These are phyloP conservation scores for Drosophila neoperkinsi DNA, from an alignment of 2,888 invertebrate genomes.

Conservation along the genomic window DNA sequence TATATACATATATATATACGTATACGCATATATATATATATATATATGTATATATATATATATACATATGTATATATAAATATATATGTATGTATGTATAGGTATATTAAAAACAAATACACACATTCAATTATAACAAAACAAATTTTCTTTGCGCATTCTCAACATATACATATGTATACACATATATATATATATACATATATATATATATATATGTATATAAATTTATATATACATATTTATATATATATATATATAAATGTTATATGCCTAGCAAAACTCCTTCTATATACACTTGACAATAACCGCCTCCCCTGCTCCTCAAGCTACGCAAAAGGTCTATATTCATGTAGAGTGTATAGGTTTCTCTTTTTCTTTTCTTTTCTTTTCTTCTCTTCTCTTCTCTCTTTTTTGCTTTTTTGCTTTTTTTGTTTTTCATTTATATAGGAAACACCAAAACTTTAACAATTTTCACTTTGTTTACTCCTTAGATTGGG, in stretches of 20 bases:
- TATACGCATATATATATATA: constrained; percentile 29
- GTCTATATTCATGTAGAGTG: constrained; percentile 26
- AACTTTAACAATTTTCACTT: constrained; percentile 55
- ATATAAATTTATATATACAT: constrained; percentile 38
- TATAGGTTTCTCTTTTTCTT: constrained; percentile 10
- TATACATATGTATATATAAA: constrained; percentile 30
- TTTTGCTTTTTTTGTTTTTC: background rate
- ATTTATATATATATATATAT: constrained; percentile 36
- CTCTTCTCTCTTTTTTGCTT: background rate
- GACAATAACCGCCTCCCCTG: constrained; percentile 40
- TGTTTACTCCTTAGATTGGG: constrained; percentile 24
- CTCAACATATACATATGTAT: constrained; percentile 32
- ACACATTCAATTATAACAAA: constrained; percentile 57
- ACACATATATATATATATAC: constrained; percentile 41
- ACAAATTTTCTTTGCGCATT: constrained; percentile 49
- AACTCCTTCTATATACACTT: constrained; percentile 61
- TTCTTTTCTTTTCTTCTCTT: background rate
- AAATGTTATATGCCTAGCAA: constrained; percentile 57
- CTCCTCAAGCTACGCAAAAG: constrained; percentile 30
- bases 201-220: constrained; percentile 29
- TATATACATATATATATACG: constrained; percentile 24
- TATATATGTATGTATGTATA: constrained; percentile 37
- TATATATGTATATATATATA: constrained; percentile 32
- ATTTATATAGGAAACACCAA: constrained; percentile 41
- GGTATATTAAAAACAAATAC: constrained; percentile 32